Conservation (phyloP, 1,140 invertebrate genomes). For the Pseudomyrmex dendroicus region DNA sequence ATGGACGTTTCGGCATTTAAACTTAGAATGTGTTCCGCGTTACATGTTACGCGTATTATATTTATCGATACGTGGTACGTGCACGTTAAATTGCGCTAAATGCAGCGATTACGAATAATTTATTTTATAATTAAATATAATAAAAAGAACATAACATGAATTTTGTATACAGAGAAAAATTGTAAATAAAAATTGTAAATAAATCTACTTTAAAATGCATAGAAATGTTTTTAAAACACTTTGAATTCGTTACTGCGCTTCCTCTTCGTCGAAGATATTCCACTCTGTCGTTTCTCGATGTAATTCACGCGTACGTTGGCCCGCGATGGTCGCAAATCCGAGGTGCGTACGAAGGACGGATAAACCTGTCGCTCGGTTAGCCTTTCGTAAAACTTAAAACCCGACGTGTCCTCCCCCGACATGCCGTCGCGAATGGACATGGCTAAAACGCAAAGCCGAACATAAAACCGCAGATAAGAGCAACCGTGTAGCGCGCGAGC, state of each 20-base stretch:
- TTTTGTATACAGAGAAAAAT: too few relatives aligned
- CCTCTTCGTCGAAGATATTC: background rate
- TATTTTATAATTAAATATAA: too few relatives aligned
- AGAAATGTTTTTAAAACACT: background rate
- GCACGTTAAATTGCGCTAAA: slow-evolving; percentile 51
- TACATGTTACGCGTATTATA: slow-evolving; percentile 54
- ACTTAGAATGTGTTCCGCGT: slow-evolving; percentile 54
- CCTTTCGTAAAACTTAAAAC: slow-evolving; percentile 73
- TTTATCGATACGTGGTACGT: slow-evolving; percentile 56
- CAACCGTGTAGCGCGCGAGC: slow-evolving; percentile 70
- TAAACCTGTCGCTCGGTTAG: slow-evolving; percentile 71
- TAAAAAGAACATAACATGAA: background rate
- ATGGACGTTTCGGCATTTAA: slow-evolving; percentile 64
- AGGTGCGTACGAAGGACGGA: slow-evolving; percentile 61
- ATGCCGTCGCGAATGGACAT: slow-evolving; percentile 68
- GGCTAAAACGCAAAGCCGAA: slow-evolving; percentile 79
- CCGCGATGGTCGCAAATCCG: slow-evolving; percentile 68
- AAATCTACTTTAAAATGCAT: background rate
- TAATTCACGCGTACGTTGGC: slow-evolving; percentile 30
- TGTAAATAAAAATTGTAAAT: too few relatives aligned
- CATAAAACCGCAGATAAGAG: slow-evolving; percentile 81
- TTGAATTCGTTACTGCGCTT: background rate
- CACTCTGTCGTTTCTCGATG: slow-evolving; percentile 9
- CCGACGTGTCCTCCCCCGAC: slow-evolving; percentile 35
- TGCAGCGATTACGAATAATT: slow-evolving; percentile 63